Conservation (phyloP, 2,888 invertebrate genomes). For the Tipula unca region DNA sequence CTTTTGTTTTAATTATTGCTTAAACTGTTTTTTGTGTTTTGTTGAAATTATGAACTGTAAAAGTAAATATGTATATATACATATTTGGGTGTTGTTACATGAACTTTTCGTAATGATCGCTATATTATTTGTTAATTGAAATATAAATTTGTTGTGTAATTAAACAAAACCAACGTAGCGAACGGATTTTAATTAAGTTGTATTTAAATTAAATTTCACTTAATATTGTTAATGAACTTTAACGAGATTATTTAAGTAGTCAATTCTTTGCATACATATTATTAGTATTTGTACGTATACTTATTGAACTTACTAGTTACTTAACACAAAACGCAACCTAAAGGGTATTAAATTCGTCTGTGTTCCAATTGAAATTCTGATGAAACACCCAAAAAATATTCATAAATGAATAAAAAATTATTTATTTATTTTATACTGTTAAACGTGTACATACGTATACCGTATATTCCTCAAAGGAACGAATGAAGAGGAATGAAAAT, state of each 20-base stretch:
- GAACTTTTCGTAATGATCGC: neutral
- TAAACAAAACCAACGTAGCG: neutral
- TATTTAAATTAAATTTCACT: neutral
- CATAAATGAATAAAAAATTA: neutral
- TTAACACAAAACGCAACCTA: neutral
- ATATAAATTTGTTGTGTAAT: neutral
- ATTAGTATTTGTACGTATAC: too few species aligned
- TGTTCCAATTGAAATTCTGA: neutral
- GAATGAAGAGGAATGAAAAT: neutral
- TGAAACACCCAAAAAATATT: neutral
- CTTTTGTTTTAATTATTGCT: neutral
- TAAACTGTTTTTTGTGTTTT: neutral
- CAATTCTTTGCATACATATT: too few species aligned
- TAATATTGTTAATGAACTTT: neutral
- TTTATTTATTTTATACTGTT: neutral
- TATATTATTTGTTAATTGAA: neutral
- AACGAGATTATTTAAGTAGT: too few species aligned
- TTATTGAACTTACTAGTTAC: too few species aligned
- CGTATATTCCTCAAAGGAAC: neutral
- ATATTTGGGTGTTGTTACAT: neutral
- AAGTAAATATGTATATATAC: neutral
- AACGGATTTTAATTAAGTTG: neutral
- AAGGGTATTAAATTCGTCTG: neutral
- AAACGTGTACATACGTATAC: neutral
- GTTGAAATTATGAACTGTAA: neutral